Evolutionary conservation across 1,140 invertebrate species (phyloP).

Genomic region (Ips typographus): DNA sequence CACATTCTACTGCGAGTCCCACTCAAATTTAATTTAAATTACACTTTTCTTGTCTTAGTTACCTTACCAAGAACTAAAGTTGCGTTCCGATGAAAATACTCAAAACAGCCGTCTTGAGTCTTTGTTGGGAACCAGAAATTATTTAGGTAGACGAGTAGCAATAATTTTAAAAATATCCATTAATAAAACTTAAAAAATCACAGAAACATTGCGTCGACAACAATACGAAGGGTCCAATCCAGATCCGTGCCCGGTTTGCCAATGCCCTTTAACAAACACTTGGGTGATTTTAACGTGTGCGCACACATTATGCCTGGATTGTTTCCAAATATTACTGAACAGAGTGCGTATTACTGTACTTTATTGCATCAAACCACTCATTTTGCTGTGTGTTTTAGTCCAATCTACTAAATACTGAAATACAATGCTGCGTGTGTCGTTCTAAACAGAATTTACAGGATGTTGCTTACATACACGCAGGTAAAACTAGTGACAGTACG

Average conservation of each 20-base stretch:
- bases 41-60: constrained; percentile 40
- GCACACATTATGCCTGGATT: constrained; percentile 68
- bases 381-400: no score
- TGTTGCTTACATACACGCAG: constrained; percentile 63
- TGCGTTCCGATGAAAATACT: constrained; percentile 45
- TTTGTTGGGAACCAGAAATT: constrained; percentile 51
- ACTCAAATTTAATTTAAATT: background rate
- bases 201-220: constrained; percentile 52
- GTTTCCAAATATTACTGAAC: constrained; percentile 54
- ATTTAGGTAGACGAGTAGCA: constrained; percentile 43
- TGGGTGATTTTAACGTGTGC: constrained; percentile 72
- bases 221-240: constrained; percentile 51
- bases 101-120: constrained; percentile 50
- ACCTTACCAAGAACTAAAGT: constrained; percentile 39
- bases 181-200: constrained; percentile 32
- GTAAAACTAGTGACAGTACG: constrained; percentile 38
- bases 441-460: constrained; percentile 56
- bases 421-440: constrained; percentile 70
- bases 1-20: no score
- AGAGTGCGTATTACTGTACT: constrained; percentile 27
- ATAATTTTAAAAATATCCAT: background rate
- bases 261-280: constrained; percentile 57
- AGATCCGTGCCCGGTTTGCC: constrained; percentile 74
- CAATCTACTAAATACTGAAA: background rate
- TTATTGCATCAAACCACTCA: no score